Conservation (phyloP, 2,113 vertebrate species). For the Apteryx owenii region DNA sequence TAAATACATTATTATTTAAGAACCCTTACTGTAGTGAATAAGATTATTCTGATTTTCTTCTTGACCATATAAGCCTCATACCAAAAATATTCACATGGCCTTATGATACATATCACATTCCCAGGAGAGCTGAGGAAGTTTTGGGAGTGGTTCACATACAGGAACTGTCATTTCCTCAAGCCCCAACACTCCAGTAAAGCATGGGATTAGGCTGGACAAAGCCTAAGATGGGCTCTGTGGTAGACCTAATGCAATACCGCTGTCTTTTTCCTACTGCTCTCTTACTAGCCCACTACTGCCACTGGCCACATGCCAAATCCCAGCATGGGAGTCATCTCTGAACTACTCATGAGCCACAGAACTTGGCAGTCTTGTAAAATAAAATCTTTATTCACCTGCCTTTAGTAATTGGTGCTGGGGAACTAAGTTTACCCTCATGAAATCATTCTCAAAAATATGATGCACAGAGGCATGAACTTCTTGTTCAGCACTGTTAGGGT, state of each 20-base stretch:
- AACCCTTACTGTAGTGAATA: not conserved
- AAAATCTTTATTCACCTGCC: not conserved
- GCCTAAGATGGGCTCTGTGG: not conserved
- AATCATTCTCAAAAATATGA: not conserved
- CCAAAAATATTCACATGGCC: not conserved
- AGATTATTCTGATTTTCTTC: not conserved
- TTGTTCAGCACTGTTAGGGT: not conserved
- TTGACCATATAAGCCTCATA: not conserved
- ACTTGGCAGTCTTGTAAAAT: not conserved
- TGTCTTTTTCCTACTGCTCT: not conserved
- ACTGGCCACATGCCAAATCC: not conserved
- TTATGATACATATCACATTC: not conserved
- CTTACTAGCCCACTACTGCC: not conserved
- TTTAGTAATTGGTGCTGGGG: not conserved
- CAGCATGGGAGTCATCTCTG: not conserved
- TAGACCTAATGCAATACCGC: not conserved
- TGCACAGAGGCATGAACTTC: not conserved
- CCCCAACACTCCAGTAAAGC: not conserved
- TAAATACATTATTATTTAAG: not conserved
- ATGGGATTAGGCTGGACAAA: not conserved
- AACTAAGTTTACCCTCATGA: not conserved
- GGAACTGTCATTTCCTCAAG: not conserved
- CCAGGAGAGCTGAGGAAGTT: not conserved
- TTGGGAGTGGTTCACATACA: fast-evolving
- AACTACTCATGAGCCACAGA: not conserved